A percentile compares a stretch with the other conserved stretches of the same genome.
Evolutionary conservation across 1,140 invertebrate species (phyloP).

Genomic region (Lucilia cuprina): DNA sequence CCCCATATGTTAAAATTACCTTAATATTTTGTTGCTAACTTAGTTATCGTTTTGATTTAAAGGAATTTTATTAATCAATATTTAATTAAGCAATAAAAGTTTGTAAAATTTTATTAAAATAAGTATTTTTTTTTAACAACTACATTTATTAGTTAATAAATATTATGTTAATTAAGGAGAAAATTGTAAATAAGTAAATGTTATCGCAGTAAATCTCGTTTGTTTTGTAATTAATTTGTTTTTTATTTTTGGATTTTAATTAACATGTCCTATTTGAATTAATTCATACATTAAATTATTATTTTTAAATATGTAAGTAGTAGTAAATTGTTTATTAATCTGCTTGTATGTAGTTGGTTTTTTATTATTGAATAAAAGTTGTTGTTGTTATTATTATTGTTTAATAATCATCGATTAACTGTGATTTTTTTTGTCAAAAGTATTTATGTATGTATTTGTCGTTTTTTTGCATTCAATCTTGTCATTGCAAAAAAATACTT

Average conservation of each 20-base stretch:
- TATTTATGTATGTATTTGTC: neutral
- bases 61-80: no score
- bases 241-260: no score
- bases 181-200: no score
- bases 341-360: neutral
- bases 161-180: no score
- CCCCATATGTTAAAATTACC: no score
- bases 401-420: constrained; percentile 4
- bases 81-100: no score
- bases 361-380: neutral
- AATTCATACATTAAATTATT: neutral
- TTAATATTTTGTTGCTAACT: no score
- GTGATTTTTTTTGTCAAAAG: neutral
- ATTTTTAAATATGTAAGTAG: neutral
- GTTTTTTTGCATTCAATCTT: neutral
- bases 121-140: no score
- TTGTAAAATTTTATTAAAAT: no score
- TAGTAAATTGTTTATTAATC: neutral
- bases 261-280: neutral
- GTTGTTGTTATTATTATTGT: neutral
- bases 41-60: no score
- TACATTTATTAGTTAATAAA: no score
- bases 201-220: no score
- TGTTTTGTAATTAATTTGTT: neutral
- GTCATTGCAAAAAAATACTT: neutral